Evolutionary conservation across 1,140 invertebrate species (phyloP), one percentile per base, ranked within the genome.

Genomic region (Apis dorsata): DNA sequence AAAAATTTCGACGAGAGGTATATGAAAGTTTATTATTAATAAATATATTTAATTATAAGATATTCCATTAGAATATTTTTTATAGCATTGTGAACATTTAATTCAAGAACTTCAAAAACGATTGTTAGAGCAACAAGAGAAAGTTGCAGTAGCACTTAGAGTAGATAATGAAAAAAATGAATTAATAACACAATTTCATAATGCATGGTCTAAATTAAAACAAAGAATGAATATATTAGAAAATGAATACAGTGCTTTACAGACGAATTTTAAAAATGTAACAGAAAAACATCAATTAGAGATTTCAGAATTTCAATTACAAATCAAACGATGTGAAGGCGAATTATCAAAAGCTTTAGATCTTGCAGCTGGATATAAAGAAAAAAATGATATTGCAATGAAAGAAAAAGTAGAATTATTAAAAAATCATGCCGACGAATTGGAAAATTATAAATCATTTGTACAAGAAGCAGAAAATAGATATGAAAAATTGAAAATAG

Each of bases 111-210:
- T 97, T 2, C 97, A 97, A 90, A 95, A 95, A 79, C 95, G 95
- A 82, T 91, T 97, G 72, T 91, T 97, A 28, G 97, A 97, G 88
- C 95, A 96, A 85, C 96, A 97, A 92, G 96, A 98, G 90, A 96
- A 96, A 85, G 90, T 97, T 49, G 96, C 97, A 0, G 97, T 97
- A 3, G 97, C 97, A 8, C 92, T 97, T 17, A 95, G 95, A 92
- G 96, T 97, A 1, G 97, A 97, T 91, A 94, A 95, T 66, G 94
- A 96, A 12, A 97, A 98, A 90, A 97, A 97, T 90, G 90, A 94
- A 21, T 95, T 96, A 0, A 96, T 98, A 24, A 86, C 91, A 11
- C 95, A 96, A 88, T 95, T 97, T 34, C 94, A 95, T 80, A 94
- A 95, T 49, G 94, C 95, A 7, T 95, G 94, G 93, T 93, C 92